A percentile compares a stretch with the other conserved stretches of the same genome.
phyloP scores from a whole-genome alignment of 2,888 invertebrate species.

The Nephrotoma appendiculata region DNA sequence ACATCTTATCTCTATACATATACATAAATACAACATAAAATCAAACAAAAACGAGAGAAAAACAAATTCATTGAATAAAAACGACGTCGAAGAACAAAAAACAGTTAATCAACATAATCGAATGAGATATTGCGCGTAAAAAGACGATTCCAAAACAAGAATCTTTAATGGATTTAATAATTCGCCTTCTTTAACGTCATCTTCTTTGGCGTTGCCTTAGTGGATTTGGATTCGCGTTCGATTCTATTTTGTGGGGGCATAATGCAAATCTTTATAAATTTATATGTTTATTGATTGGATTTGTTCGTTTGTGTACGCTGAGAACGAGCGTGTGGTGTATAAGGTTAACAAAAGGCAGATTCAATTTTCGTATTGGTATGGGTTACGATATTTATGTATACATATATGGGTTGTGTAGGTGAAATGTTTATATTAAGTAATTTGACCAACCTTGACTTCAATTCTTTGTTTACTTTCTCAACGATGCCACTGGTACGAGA shows the following conservation, averaged over 20 bases:
- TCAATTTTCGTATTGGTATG: too few relatives aligned
- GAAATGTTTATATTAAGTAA: neutral
- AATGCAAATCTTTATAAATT: neutral
- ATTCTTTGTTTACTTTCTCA: neutral
- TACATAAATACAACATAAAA: neutral
- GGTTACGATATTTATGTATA: neutral
- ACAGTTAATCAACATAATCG: neutral
- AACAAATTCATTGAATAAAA: neutral
- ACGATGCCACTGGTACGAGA: neutral
- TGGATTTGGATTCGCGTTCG: neutral
- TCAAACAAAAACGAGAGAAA: neutral
- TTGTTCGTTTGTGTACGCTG: neutral
- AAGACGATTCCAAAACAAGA: neutral
- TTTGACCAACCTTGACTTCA: neutral
- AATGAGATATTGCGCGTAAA: neutral
- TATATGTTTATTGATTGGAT: neutral
- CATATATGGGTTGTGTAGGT: neutral
- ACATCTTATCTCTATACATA: neutral
- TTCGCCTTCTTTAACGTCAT: neutral
- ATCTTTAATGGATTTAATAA: neutral
- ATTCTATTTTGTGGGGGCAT: neutral
- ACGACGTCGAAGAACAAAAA: neutral
- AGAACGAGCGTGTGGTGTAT: too few relatives aligned
- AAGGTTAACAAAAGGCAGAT: too few relatives aligned
- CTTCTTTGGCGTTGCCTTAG: neutral